These are phyloP conservation scores for Chauna torquata DNA, from an alignment of 2,113 vertebrate species.

Conservation along the genomic window DNA sequence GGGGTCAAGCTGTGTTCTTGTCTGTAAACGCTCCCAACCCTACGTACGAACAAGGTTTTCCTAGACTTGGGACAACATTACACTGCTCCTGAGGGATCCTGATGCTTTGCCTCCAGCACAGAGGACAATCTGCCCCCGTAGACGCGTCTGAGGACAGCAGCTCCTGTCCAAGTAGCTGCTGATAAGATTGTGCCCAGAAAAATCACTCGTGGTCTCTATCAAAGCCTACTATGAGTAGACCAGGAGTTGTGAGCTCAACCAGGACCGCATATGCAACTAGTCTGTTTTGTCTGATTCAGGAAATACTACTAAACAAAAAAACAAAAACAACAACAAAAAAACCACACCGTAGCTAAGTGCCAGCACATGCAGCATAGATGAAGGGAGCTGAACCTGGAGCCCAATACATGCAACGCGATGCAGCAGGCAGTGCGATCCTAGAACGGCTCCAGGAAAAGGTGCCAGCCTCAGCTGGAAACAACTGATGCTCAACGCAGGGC, in stretches of 20 bases:
- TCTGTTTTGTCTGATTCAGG: too few species aligned
- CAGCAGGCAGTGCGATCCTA: not conserved
- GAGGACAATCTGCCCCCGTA: not conserved
- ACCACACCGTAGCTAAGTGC: too few species aligned
- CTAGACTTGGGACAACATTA: not conserved
- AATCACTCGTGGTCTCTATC: not conserved
- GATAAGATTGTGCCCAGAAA: rapidly evolving
- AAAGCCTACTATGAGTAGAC: not conserved
- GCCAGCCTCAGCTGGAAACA: not conserved
- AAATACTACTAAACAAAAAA: too few species aligned
- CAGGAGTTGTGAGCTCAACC: not conserved
- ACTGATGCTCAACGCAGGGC: not conserved
- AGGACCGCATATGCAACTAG: rapidly evolving
- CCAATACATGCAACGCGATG: rapidly evolving
- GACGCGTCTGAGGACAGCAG: not conserved
- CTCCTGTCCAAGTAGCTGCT: not conserved
- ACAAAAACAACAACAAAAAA: too few species aligned
- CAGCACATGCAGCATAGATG: not conserved
- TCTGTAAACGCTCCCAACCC: not conserved
- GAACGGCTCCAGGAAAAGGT: not conserved
- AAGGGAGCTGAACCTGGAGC: not conserved
- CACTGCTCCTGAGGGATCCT: not conserved
- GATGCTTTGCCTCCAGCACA: not conserved
- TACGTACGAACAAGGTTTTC: not conserved
- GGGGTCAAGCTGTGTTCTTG: not conserved